A percentile compares a stretch with the other conserved stretches of the same genome.
Evolutionary conservation across 2,888 invertebrate genomes (phyloP).

Genomic region (Orthonevra nobilis): DNA sequence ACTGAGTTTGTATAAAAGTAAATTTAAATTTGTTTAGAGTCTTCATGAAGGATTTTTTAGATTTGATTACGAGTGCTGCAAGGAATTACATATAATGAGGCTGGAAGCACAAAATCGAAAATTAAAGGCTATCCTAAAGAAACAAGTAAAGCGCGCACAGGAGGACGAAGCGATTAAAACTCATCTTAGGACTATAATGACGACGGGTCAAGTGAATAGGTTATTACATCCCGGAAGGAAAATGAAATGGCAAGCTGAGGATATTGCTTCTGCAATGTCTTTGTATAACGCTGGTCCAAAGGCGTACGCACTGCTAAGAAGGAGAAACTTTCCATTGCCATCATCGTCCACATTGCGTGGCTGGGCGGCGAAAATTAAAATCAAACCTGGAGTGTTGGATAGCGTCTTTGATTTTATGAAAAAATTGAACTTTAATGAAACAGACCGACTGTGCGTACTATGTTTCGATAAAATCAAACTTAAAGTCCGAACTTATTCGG

Average conservation of each 20-base stretch:
- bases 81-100: conserved; percentile 45
- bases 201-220: conserved; percentile 43
- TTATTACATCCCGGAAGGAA: conserved; percentile 15
- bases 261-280: conserved; percentile 41
- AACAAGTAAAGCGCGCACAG: conserved; percentile 20
- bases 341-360: conserved; percentile 30
- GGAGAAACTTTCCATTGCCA: conserved; percentile 45
- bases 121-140: conserved; percentile 7
- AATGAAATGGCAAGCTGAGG: conserved; percentile 34
- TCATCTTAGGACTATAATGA: conserved; percentile 30
- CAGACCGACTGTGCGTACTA: conserved; percentile 51
- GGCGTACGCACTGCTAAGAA: conserved; percentile 30
- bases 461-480: conserved; percentile 62
- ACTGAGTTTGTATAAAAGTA: conserved; percentile 43
- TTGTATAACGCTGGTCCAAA: conserved; percentile 37
- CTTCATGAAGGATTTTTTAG: too few species aligned
- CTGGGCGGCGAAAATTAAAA: conserved; percentile 45
- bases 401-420: conserved; percentile 32
- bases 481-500: conserved; percentile 26
- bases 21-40: too few species aligned
- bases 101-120: conserved; percentile 31
- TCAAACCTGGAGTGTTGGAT: conserved; percentile 40
- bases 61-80: conserved; percentile 29
- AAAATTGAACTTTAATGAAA: conserved; percentile 8
- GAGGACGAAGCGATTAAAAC: conserved; percentile 31